These are phyloP conservation scores for Harpagifer antarcticus DNA, from an alignment of 2,797 vertebrate genomes.

Conservation along the genomic window DNA sequence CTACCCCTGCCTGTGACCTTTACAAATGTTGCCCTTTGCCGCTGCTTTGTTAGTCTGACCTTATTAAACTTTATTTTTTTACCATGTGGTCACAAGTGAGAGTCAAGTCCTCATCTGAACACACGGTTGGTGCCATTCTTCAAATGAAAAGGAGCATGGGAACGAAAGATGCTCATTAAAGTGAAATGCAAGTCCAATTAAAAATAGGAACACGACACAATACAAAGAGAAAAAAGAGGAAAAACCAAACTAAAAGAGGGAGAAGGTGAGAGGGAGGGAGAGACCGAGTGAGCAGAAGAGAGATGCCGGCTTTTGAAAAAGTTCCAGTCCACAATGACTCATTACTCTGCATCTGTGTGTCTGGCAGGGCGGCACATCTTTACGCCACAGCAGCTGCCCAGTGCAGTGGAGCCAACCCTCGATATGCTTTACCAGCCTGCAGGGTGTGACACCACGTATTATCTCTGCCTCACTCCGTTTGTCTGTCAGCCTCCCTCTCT, in stretches of 20 bases:
- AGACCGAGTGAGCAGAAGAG: slow-evolving; percentile 39
- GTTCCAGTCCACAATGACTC: slow-evolving; percentile 68
- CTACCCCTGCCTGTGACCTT: slow-evolving; percentile 71
- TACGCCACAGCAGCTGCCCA: slow-evolving; percentile 68
- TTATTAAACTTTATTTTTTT: slow-evolving; percentile 76
- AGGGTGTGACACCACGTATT: slow-evolving; percentile 55
- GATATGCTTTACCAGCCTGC: slow-evolving; percentile 62
- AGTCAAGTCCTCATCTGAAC: slow-evolving; percentile 49
- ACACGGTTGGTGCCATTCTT: slow-evolving; percentile 33
- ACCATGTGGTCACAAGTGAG: slow-evolving; percentile 56
- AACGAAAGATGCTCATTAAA: slow-evolving; percentile 42
- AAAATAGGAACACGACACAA: slow-evolving; percentile 32
- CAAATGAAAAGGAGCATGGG: slow-evolving; percentile 32
- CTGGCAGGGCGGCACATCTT: slow-evolving; percentile 65
- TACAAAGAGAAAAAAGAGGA: slow-evolving; percentile 8
- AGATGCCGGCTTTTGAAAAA: slow-evolving; percentile 55
- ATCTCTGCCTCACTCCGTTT: slow-evolving; percentile 55
- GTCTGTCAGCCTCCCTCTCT: slow-evolving; percentile 31
- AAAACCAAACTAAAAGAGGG: not conserved
- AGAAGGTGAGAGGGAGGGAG: not conserved
- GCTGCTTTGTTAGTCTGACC: slow-evolving; percentile 74
- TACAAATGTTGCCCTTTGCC: slow-evolving; percentile 73
- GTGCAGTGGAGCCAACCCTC: slow-evolving; percentile 60
- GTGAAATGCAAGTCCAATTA: slow-evolving; percentile 33
- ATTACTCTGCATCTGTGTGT: slow-evolving; percentile 76